phyloP scores from a whole-genome alignment of 2,797 vertebrate species.

The Mionectes olivaceus region DNA sequence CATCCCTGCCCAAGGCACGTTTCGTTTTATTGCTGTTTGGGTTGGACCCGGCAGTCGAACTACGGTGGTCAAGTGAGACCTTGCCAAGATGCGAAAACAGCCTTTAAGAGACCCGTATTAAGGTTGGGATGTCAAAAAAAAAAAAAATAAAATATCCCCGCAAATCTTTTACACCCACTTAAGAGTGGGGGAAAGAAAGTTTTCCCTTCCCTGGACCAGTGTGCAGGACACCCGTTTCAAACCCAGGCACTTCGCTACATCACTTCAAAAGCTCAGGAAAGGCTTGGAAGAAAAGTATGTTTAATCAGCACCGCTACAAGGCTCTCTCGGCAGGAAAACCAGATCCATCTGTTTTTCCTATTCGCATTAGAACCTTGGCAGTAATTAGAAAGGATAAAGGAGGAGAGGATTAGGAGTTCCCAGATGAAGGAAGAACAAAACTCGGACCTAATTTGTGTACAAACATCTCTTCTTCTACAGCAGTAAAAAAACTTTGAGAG shows the following conservation, averaged over 20 bases:
- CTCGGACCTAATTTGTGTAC: not conserved
- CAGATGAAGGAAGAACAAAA: not conserved
- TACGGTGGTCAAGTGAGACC: not conserved
- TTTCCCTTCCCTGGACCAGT: not conserved
- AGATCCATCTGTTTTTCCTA: not conserved
- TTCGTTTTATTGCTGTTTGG: not conserved
- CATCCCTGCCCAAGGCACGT: not conserved
- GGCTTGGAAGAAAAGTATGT: not conserved
- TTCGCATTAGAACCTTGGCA: not conserved
- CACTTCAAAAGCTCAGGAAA: not conserved
- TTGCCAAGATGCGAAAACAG: not conserved
- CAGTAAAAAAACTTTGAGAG: not conserved
- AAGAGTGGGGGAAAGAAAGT: rapidly evolving
- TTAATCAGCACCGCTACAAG: not conserved
- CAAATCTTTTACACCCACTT: not conserved
- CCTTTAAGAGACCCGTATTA: not conserved
- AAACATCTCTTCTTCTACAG: not conserved
- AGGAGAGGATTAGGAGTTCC: not conserved
- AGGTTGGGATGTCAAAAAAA: not conserved
- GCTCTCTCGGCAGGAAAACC: not conserved
- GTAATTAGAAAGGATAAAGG: not conserved
- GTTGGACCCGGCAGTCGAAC: not conserved
- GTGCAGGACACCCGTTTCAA: not conserved
- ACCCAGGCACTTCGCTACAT: not conserved
- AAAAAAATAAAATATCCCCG: not conserved